Evolutionary conservation across 2,888 invertebrate genomes (phyloP), one percentile per base, ranked within the genome.

Genomic region (Hololepta plana): DNA sequence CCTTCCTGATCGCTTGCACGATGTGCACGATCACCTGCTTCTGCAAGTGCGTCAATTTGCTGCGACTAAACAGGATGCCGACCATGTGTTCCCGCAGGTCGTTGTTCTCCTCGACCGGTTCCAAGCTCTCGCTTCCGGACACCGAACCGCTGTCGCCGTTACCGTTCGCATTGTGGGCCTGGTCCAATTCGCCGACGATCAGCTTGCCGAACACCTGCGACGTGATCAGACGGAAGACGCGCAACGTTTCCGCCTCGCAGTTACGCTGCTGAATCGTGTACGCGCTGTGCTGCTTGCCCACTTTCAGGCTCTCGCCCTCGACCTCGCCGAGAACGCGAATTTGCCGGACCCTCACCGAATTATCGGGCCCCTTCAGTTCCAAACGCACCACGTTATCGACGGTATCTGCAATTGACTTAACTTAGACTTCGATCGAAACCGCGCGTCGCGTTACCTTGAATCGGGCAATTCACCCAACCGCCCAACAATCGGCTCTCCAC

Each of bases 151-250:
- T 46, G 23, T 49, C 55, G 20, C 47, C 48, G 11, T 35, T 17
- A 17, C n/a, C 7, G 17, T 17, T 17, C 17, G 17, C 17, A 7
- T 17, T 7, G 7, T 17, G 7, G 17, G 7, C n/a, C 7, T 17
- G 7, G 17, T n/a, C n/a, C 6, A 7, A 7, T 29, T 74, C 75
- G 37, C 74, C 74, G 37, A 76, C 69, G 30, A 90, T 71, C 3
- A 91, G 60, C 50, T 85, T 85, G 1, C 91, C 91, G 55, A 91
- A 90, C 20, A 90, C 82, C 66, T 87, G 85, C 22, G 82, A 76
- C 0, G 91, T 91, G 17, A 95, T 77, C 4, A 91, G 63, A 8
- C 91, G 63, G 52, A 95, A 95, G 0, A 95, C 91, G 35, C 84
- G 64, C 20, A 95, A 59, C 0, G 93, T 93, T 56, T 93, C 93